Base-by-base conservation (phyloP, 2,113 vertebrate species). In the Epinephelus moara region DNA sequence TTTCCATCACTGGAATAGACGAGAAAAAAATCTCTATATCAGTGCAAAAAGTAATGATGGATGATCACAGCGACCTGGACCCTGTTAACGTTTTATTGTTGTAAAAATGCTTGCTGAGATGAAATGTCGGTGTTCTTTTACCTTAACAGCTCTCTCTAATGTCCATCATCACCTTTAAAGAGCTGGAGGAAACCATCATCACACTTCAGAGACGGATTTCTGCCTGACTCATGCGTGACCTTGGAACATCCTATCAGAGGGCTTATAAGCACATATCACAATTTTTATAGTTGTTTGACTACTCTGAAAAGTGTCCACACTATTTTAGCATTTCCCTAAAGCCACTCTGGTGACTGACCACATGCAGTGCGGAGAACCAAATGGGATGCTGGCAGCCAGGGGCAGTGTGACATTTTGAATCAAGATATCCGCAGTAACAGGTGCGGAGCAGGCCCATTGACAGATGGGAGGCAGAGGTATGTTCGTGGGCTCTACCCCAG, bases 391-490 rank as follows among this genome's bases (percentile, higher is more conserved):
- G 64, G 84, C 66, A 89, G 66, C 85, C 73, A 10, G 83, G 63
- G 71, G 81, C 67, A 45, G 64, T 25, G 75, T 85, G 87, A 82
- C 85, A 88, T 88, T 89, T 88, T 71, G 19, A 80, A 67, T 86
- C n/a, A 37, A 84, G 78, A 75, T 66, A 75, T 33, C 37, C 6
- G 0, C 33, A 50, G 50, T 21, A 59, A 84, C 61, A 50, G 49
- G 15, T 15, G 75, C 25, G 12, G 23, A 23, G 23, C 25, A n/a
- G 23, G n/a, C 19, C 25, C 9, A 17, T 13, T 23, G 53, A 73
- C 0, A 15, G 27, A 33, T 0, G 6, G 6, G 50, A 42, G 11
- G 30, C 17, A 0, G 61, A 55, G 4, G 4, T 10, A 18, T 52
- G 55, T 60, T 60, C 13, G 19, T 25, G 42, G 40, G 27, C 56